Conservation (phyloP, 1,140 invertebrate genomes). For the Meteorus sp. region DNA sequence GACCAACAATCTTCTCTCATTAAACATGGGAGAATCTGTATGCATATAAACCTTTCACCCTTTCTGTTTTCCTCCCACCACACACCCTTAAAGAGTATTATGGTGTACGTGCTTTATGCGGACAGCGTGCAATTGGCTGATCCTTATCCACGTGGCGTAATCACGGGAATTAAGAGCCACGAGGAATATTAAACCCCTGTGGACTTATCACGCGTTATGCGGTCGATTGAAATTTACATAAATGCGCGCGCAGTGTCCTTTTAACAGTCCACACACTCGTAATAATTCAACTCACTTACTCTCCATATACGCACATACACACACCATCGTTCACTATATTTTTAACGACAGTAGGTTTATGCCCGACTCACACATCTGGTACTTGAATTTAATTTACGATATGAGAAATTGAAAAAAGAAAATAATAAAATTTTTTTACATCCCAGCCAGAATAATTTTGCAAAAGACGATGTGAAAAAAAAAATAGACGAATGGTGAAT, state of each 20-base stretch:
- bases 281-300: too few relatives aligned
- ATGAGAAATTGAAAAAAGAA: too few relatives aligned
- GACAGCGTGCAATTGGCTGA: neutral
- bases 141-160: neutral
- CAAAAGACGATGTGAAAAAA: too few relatives aligned
- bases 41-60: neutral
- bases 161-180: neutral
- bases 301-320: too few relatives aligned
- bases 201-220: conserved; percentile 16
- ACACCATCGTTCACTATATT: neutral
- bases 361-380: neutral
- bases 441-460: too few relatives aligned
- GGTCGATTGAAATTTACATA: conserved; percentile 19
- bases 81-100: too few relatives aligned
- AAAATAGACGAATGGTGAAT: too few relatives aligned
- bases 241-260: conserved; percentile 1
- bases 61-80: too few relatives aligned
- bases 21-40: too few relatives aligned
- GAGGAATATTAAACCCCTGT: conserved; percentile 10
- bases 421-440: too few relatives aligned
- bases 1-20: too few relatives aligned
- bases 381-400: neutral
- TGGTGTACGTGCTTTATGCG: too few relatives aligned
- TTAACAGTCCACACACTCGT: conserved; percentile 2
- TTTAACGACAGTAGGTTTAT: neutral